phyloP scores from a whole-genome alignment of 2,888 invertebrate species.

The Gymnosoma rotundatum region DNA sequence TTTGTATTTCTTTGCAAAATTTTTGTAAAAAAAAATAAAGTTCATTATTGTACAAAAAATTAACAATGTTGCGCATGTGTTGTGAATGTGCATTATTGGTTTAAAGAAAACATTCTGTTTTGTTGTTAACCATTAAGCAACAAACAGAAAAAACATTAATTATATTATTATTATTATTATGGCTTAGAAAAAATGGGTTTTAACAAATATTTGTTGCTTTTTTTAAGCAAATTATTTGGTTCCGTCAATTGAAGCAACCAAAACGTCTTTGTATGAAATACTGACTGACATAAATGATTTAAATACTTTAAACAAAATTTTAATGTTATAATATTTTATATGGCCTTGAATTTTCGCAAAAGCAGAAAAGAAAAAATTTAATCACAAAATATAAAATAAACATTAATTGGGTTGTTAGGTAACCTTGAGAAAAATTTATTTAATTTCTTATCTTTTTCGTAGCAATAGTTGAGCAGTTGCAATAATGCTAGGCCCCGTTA shows the following conservation, averaged over 20 bases:
- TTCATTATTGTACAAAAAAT: background rate
- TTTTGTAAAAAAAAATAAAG: constrained; percentile 19
- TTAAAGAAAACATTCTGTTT: background rate
- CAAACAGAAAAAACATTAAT: constrained; percentile 31
- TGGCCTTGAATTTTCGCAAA: constrained; percentile 15
- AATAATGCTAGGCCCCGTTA: background rate
- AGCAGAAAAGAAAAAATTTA: background rate
- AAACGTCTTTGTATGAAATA: constrained; percentile 22
- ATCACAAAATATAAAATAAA: constrained; percentile 17
- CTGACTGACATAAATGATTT: constrained; percentile 29
- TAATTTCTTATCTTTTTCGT: background rate
- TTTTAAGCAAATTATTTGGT: constrained; percentile 18
- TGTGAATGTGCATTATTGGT: constrained; percentile 36
- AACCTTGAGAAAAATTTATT: constrained; percentile 24
- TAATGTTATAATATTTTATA: constrained; percentile 29
- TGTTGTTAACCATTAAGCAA: constrained; percentile 33
- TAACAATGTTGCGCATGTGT: constrained; percentile 43
- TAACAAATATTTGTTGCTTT: background rate
- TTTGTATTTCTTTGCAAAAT: constrained; percentile 21
- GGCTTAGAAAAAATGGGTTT: constrained; percentile 28
- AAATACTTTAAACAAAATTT: constrained; percentile 22
- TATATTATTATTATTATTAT: constrained; percentile 51
- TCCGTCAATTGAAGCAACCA: constrained; percentile 48
- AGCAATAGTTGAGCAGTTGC: background rate
- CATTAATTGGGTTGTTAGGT: background rate